Conservation (phyloP, 2,888 invertebrate species). For the Cabera pusaria region DNA sequence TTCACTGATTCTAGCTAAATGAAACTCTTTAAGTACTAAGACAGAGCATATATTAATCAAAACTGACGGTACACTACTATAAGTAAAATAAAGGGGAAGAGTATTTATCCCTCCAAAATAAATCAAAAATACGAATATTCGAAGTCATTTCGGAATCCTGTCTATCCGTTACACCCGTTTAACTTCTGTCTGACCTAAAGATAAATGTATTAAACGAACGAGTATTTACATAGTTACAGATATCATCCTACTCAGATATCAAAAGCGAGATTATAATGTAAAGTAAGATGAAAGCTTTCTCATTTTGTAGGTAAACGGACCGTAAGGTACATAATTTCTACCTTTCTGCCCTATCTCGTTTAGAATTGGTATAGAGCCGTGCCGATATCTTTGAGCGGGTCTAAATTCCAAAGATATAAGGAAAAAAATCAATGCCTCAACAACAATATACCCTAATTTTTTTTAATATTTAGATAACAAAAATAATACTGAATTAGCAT, state of each 20-base stretch:
- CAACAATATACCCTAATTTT: no score
- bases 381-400: conserved; percentile 8
- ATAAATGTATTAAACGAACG: conserved; percentile 13
- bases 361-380: conserved; percentile 1
- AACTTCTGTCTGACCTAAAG: conserved; percentile 17
- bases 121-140: conserved; percentile 20
- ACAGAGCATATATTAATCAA: no score
- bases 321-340: conserved; percentile 20
- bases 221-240: conserved; percentile 14
- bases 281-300: conserved; percentile 28
- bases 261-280: conserved; percentile 27
- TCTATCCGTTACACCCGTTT: conserved; percentile 28
- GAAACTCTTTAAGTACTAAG: no score
- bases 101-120: conserved; percentile 11
- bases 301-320: conserved; percentile 22
- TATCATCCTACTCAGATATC: conserved; percentile 22
- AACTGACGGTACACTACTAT: no score
- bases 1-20: no score
- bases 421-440: no score
- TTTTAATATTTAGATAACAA: no score
- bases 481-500: no score
- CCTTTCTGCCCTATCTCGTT: conserved; percentile 16
- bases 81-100: no score
- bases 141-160: conserved; percentile 17
- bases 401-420: conserved; percentile 10